Evolutionary conservation across 2,888 invertebrate genomes (phyloP).

Genomic region (Schizaphis graminum): DNA sequence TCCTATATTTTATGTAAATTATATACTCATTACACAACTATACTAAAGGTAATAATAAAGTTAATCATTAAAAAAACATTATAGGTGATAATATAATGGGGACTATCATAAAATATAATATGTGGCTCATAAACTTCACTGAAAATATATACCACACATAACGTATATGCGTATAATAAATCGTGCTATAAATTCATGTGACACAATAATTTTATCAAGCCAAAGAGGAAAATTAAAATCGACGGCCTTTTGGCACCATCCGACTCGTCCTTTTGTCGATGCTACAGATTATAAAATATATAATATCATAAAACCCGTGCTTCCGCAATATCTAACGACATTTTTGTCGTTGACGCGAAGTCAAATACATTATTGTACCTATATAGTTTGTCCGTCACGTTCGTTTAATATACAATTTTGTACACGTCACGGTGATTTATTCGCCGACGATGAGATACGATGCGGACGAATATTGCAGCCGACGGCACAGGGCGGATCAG

Average conservation of each 20-base stretch:
- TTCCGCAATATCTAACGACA: neutral
- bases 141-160: no score
- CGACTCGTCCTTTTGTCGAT: neutral
- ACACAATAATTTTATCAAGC: neutral
- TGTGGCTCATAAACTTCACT: no score
- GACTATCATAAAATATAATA: no score
- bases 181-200: neutral
- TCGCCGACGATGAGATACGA: neutral
- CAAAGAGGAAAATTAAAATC: neutral
- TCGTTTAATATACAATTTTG: neutral
- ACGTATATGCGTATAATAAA: no score
- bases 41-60: no score
- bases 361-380: neutral
- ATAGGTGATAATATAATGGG: no score
- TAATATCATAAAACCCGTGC: neutral
- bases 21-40: no score
- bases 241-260: neutral
- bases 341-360: neutral
- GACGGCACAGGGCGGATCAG: neutral
- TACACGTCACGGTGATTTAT: neutral
- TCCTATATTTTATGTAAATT: no score
- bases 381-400: neutral
- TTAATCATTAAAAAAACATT: no score
- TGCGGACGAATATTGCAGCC: neutral
- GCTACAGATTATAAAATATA: neutral